phyloP scores from a whole-genome alignment of 1,140 invertebrate species.

The Pseudoatta argentina region DNA sequence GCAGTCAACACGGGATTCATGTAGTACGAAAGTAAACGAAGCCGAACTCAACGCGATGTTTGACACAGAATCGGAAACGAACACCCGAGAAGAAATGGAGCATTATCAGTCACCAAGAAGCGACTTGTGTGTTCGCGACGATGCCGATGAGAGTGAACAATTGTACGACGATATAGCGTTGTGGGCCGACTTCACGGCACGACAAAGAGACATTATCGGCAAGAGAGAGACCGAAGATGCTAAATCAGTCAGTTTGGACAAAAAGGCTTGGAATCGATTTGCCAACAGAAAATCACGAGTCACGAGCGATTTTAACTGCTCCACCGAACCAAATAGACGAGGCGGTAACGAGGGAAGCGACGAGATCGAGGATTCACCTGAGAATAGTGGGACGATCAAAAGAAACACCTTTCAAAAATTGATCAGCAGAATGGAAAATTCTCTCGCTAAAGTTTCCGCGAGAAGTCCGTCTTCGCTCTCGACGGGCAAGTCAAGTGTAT shows the following conservation, averaged over 20 bases:
- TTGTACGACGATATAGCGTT: slow-evolving; percentile 81
- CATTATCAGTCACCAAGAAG: slow-evolving; percentile 80
- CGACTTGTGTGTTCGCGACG: slow-evolving; percentile 38
- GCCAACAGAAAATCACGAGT: slow-evolving; percentile 67
- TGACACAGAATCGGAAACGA: neutral
- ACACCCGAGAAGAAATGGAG: slow-evolving; percentile 57
- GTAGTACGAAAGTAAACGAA: neutral
- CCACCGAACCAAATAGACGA: slow-evolving; percentile 50
- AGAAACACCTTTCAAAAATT: slow-evolving; percentile 82
- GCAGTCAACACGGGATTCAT: neutral
- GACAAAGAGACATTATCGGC: slow-evolving; percentile 65
- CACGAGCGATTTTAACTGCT: slow-evolving; percentile 10
- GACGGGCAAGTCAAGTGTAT: slow-evolving; percentile 39
- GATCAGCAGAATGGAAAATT: slow-evolving; percentile 82
- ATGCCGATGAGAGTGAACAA: slow-evolving; percentile 65
- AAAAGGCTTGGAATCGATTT: slow-evolving; percentile 79
- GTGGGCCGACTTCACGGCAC: slow-evolving; percentile 72
- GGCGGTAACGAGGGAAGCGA: slow-evolving; percentile 32
- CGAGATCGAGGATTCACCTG: slow-evolving; percentile 50
- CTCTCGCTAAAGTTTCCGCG: slow-evolving; percentile 74
- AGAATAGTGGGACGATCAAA: slow-evolving; percentile 64
- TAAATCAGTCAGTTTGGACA: slow-evolving; percentile 60
- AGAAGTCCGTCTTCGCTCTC: slow-evolving; percentile 28
- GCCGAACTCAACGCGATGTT: neutral
- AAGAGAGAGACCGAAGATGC: slow-evolving; percentile 43